Percentiles rank a stretch among this genome's conserved stretches.
Evolutionary conservation across 2,888 invertebrate genomes (phyloP).

Genomic region (Eudemis profundana): DNA sequence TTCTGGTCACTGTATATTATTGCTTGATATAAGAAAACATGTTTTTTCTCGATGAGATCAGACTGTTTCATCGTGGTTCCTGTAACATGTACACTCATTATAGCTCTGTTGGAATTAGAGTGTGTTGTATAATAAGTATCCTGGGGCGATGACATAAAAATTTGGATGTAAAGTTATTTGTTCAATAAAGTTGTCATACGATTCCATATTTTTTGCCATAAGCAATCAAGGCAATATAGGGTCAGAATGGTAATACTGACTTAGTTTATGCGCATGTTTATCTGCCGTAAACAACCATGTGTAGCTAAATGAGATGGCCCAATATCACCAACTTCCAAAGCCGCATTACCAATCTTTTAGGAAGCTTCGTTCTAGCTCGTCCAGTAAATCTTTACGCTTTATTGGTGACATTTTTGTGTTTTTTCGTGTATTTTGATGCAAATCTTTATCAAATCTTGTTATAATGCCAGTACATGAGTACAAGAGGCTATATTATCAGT

Average conservation of each 20-base stretch:
- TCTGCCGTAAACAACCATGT: constrained; percentile 41
- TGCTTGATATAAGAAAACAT: constrained; percentile 37
- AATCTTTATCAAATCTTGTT: constrained; percentile 1
- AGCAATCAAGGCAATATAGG: constrained; percentile 28
- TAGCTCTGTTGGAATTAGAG: constrained; percentile 29
- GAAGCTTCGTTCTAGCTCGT: too few species aligned
- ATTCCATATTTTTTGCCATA: constrained; percentile 37
- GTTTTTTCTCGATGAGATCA: constrained; percentile 36
- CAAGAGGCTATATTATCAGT: neutral
- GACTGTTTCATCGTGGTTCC: constrained; percentile 40
- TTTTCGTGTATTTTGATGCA: neutral
- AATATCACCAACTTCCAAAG: constrained; percentile 33
- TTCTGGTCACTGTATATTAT: constrained; percentile 26
- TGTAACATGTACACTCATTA: constrained; percentile 40
- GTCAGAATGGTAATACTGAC: constrained; percentile 29
- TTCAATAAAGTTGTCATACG: constrained; percentile 32
- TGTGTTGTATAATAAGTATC: constrained; percentile 1
- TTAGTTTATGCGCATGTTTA: constrained; percentile 34
- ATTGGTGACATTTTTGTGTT: constrained; percentile 31
- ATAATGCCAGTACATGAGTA: constrained; percentile 3
- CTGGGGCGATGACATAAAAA: constrained; percentile 33
- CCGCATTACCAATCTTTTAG: too few species aligned
- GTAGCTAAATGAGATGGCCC: constrained; percentile 36
- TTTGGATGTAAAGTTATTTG: constrained; percentile 28
- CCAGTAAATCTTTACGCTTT: constrained; percentile 34